These are phyloP conservation scores for Barypeithes pellucidus DNA, from an alignment of 2,888 invertebrate genomes.

Conservation along the genomic window DNA sequence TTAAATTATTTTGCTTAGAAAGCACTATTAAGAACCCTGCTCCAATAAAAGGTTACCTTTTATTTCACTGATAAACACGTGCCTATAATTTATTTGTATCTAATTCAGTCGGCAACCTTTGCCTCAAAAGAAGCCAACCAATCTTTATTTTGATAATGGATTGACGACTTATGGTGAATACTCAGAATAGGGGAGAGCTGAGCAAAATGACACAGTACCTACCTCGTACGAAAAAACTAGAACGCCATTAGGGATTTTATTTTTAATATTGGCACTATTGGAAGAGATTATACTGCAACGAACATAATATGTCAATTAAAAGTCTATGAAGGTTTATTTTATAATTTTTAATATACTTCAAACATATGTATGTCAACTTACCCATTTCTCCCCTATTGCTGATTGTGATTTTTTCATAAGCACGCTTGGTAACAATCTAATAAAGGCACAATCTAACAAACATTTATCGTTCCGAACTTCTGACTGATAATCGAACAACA, in stretches of 20 bases:
- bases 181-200: too few relatives aligned
- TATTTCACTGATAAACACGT: slow-evolving; percentile 9
- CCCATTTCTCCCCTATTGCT: too few relatives aligned
- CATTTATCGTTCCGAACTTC: slow-evolving; percentile 4
- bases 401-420: not conserved
- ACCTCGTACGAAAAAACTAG: too few relatives aligned
- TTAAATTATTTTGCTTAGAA: slow-evolving; percentile 2
- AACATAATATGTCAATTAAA: too few relatives aligned
- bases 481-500: slow-evolving; percentile 10
- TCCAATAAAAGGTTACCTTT: not conserved
- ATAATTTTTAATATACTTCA: too few relatives aligned
- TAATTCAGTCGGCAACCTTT: not conserved
- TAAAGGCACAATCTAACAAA: not conserved
- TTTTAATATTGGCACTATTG: too few relatives aligned
- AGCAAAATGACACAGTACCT: too few relatives aligned
- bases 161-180: not conserved
- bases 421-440: not conserved
- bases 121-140: too few relatives aligned
- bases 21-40: not conserved
- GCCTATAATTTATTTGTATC: not conserved
- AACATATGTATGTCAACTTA: too few relatives aligned
- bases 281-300: too few relatives aligned
- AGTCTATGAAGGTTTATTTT: too few relatives aligned
- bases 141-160: not conserved
- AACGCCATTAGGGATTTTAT: too few relatives aligned